phyloP scores from a whole-genome alignment of 53 echinoderm and acorn worm species.

The Henricia sp. region DNA sequence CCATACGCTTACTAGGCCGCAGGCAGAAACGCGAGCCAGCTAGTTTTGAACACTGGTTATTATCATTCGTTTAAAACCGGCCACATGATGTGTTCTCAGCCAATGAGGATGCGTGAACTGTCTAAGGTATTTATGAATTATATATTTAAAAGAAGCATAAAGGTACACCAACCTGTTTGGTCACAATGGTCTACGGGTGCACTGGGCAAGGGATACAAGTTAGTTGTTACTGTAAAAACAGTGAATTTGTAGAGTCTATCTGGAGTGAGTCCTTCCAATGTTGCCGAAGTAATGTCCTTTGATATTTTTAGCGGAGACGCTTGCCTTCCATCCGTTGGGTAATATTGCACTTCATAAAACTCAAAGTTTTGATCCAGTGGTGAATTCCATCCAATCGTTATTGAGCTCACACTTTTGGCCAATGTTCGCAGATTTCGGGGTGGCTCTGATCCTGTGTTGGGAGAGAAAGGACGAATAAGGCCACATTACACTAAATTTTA shows the following conservation, averaged over 20 bases:
- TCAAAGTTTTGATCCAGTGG: slow-evolving; percentile 19
- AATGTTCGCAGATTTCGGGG: slow-evolving; percentile 1
- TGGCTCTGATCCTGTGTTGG: slow-evolving; percentile 30
- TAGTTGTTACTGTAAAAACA: not conserved
- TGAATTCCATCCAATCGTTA: slow-evolving; percentile 24
- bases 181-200: slow-evolving; percentile 9
- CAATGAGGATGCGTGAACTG: too few species aligned
- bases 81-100: too few species aligned
- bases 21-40: too few species aligned
- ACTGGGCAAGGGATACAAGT: not conserved
- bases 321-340: slow-evolving; percentile 21
- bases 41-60: too few species aligned
- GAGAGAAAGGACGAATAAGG: too few species aligned
- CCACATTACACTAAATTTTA: too few species aligned
- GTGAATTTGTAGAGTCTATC: slow-evolving; percentile 44
- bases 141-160: too few species aligned
- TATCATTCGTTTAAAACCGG: too few species aligned
- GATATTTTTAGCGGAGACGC: not conserved
- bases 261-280: slow-evolving; percentile 37
- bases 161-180: slow-evolving; percentile 3
- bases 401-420: not conserved
- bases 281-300: slow-evolving; percentile 4
- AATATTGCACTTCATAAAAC: slow-evolving; percentile 4
- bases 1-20: too few species aligned
- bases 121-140: too few species aligned